phyloP scores from a whole-genome alignment of 2,797 vertebrate genomes.

The Furcifer pardalis region DNA sequence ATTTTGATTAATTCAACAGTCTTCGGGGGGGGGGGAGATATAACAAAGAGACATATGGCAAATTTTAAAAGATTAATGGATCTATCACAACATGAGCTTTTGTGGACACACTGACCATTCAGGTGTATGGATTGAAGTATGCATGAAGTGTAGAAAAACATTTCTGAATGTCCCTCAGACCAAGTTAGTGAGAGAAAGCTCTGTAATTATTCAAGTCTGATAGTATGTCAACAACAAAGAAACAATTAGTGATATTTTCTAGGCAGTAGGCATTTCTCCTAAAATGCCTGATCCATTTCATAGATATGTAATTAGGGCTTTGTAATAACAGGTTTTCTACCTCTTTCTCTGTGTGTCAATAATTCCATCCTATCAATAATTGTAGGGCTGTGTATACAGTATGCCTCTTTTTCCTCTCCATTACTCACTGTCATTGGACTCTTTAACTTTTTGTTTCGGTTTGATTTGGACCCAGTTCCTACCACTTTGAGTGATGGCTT shows the following conservation, averaged over 20 bases:
- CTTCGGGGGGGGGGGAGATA: neutral
- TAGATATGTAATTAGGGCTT: constrained; percentile 76
- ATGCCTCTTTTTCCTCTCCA: constrained; percentile 54
- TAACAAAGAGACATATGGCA: no score
- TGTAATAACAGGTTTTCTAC: constrained; percentile 74
- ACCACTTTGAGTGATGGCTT: neutral
- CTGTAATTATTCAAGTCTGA: constrained; percentile 73
- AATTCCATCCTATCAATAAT: constrained; percentile 76
- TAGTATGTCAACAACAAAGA: constrained; percentile 69
- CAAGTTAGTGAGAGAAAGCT: constrained; percentile 48
- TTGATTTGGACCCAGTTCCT: constrained; percentile 12
- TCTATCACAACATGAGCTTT: no score
- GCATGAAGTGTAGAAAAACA: constrained; percentile 58
- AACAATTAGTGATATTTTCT: constrained; percentile 71
- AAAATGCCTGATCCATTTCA: constrained; percentile 67
- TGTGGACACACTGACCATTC: no score
- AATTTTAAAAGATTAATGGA: no score
- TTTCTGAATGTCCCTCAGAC: constrained; percentile 50
- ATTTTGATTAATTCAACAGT: neutral
- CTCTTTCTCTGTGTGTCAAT: constrained; percentile 69
- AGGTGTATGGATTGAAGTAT: constrained; percentile 6
- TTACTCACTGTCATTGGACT: constrained; percentile 51
- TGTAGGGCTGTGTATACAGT: constrained; percentile 73
- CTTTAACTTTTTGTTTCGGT: constrained; percentile 51
- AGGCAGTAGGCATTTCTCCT: constrained; percentile 70